Evolutionary conservation across 2,113 vertebrate species (phyloP), one percentile per base, ranked within the genome.

Genomic region (Myiozetetes cayanensis): DNA sequence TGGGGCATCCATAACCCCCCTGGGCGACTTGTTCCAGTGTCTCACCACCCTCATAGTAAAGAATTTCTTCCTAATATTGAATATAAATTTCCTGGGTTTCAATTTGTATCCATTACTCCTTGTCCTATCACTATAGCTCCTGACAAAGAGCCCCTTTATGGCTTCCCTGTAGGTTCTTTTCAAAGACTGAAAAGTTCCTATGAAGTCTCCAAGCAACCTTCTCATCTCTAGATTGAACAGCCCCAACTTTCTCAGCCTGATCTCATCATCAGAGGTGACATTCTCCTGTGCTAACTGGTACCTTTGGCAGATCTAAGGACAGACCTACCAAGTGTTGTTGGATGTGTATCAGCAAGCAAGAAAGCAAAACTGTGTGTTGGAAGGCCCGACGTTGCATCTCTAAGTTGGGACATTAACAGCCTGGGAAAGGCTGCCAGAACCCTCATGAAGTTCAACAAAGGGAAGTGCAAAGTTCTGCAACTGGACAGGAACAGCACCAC

Each of bases 321-420:
- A 46, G 20, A 37, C 28, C 23, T 73, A 4, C 8, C 49, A 46
- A 4, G 6, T 46, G 13, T 9, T 55, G 6, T 7, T 39, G 46
- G 13, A 65, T 43, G 33, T 10, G 12, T 35, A n/a, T 24, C 1
- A 0, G 8, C 33, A 80, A 10, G 4, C 5, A 65, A 72, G 49
- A 53, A 91, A 80, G 11, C 4, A 85, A 78, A 68, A 33, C 13
- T 13, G 4, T 15, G 12, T 24, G 11, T 68, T 65, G 20, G 41
- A 71, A 63, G 18, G 14, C 22, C 14, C 21, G 22, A 25, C 5
- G 8, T 22, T 59, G 16, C 0, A 0, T 53, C 1, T 2, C 9
- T 24, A 68, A 15, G 30, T 14, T 76, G 27, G 8, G 16, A 81
- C 20, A 44, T 70, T 56, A 21, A 43, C 25, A 41, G 22, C 13